A percentile compares a stretch with the other conserved stretches of the same genome.
Evolutionary conservation across 2,888 invertebrate genomes (phyloP).

Genomic region (Ectemnius cavifrons): DNA sequence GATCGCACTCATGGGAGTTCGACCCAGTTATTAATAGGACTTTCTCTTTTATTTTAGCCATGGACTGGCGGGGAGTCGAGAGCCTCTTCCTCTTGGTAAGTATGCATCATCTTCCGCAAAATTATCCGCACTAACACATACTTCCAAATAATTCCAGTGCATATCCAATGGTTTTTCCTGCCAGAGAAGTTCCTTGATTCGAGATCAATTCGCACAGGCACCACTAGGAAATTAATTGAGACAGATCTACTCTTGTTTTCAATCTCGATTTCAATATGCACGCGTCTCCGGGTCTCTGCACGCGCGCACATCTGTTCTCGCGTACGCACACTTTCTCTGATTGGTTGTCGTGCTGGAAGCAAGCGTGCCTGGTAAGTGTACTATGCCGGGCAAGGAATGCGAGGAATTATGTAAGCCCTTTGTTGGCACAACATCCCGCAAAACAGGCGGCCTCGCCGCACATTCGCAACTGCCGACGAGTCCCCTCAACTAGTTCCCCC

Average conservation of each 20-base stretch:
- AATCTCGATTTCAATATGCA: constrained; percentile 14
- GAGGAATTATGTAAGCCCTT: constrained; percentile 67
- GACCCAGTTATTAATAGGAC: constrained; percentile 74
- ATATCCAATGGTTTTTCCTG: too few species aligned
- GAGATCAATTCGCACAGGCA: too few species aligned
- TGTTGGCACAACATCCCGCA: constrained; percentile 61
- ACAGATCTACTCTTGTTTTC: constrained; percentile 9
- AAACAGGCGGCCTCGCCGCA: constrained; percentile 29
- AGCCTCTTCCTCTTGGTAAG: constrained; percentile 73
- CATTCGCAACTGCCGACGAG: constrained; percentile 17
- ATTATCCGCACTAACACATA: too few species aligned
- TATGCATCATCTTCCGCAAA: constrained; percentile 28
- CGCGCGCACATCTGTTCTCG: not conserved
- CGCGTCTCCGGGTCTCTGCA: not conserved
- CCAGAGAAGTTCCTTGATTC: too few species aligned
- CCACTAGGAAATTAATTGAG: too few species aligned
- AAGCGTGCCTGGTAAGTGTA: constrained; percentile 37
- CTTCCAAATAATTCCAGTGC: too few species aligned
- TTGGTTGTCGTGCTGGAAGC: constrained; percentile 49
- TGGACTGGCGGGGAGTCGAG: constrained; percentile 73
- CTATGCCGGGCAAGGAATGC: constrained; percentile 64
- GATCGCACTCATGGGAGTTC: constrained; percentile 58
- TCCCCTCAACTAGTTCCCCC: constrained; percentile 20
- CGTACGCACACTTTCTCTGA: constrained; percentile 58
- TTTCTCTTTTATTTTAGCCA: constrained; percentile 77